Evolutionary conservation across 2,113 vertebrate genomes (phyloP).

Genomic region (Trematocara nigrifrons): DNA sequence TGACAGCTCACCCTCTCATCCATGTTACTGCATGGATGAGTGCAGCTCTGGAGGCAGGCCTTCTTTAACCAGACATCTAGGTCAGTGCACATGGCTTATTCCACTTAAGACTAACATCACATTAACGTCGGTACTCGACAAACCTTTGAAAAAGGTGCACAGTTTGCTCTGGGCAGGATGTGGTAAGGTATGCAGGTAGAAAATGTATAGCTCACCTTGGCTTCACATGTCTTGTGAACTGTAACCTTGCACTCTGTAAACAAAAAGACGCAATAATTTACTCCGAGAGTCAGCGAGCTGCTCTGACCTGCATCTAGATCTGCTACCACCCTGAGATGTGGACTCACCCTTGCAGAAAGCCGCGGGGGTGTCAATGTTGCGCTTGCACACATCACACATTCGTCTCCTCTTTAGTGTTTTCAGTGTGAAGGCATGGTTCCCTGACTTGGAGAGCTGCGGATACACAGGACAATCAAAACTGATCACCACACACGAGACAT

Average conservation of each 20-base stretch:
- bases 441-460: conserved; percentile 39
- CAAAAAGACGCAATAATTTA: not conserved
- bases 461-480: not conserved
- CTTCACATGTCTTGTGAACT: conserved; percentile 55
- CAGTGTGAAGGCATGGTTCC: conserved; percentile 45
- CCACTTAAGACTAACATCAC: conserved; percentile 10
- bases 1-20: not conserved
- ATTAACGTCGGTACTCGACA: not conserved
- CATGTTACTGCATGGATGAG: conserved; percentile 26
- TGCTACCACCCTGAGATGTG: not conserved
- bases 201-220: conserved; percentile 35
- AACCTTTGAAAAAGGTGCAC: not conserved
- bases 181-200: not conserved
- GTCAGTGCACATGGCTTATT: conserved; percentile 48
- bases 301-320: not conserved
- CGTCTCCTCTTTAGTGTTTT: conserved; percentile 50
- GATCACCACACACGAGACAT: not conserved
- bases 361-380: conserved; percentile 39
- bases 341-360: conserved; percentile 62
- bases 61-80: conserved; percentile 48
- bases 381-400: conserved; percentile 47
- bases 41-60: conserved; percentile 1
- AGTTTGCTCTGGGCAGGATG: not conserved
- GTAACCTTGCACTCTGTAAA: conserved; percentile 57
- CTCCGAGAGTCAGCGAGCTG: not conserved